Base-by-base conservation (phyloP, 2,113 vertebrate genomes). In the Clarias batrachus region DNA sequence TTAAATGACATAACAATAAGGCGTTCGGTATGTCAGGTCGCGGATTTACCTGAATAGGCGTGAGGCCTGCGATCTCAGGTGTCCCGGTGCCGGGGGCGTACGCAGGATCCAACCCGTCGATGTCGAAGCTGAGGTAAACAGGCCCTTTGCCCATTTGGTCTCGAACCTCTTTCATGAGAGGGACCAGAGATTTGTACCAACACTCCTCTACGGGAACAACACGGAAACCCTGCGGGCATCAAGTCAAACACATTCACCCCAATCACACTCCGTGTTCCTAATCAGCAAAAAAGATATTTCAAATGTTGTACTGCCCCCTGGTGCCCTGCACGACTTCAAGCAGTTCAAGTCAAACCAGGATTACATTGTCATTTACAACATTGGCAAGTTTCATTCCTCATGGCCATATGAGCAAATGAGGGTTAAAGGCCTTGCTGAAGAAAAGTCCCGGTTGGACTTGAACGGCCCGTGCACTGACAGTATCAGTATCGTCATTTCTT, bases 21-120 rank as follows among this genome's bases (percentile, higher is more conserved):
- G 27, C 27, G 2, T n/a, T 0, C 19, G 54, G 74, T 30, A 1
- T n/a, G n/a, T 52, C 27, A 57, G 54, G 7, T 56, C n/a, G 17
- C 5, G 3, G 76, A 5, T 19, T 93, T 89, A 99, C 98, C 97
- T 99, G 98, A 1, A 92, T 94, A 0, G 98, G 94, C 0, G 97
- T 99, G 12, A 99, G 97, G 2, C 98, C 97, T 0, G 96, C 97
- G 1, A 97, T 96, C 93, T 99, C 98, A 0, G 97, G 98, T 0
- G 97, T 97, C 4, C 98, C 97, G 0, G 98, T 99, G 59, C 98
- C 97, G 0, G 97, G 98, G 3, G 98, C 98, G 0, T 96, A 99
- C 0, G 96, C 95, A 0, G 98, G 98, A 83, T 99, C 98, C 2
- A 99, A 90, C 66, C 93, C 95, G 0, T 99, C 97, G 0, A 99